phyloP scores from a whole-genome alignment of 2,888 invertebrate species.

The Troides helena region DNA sequence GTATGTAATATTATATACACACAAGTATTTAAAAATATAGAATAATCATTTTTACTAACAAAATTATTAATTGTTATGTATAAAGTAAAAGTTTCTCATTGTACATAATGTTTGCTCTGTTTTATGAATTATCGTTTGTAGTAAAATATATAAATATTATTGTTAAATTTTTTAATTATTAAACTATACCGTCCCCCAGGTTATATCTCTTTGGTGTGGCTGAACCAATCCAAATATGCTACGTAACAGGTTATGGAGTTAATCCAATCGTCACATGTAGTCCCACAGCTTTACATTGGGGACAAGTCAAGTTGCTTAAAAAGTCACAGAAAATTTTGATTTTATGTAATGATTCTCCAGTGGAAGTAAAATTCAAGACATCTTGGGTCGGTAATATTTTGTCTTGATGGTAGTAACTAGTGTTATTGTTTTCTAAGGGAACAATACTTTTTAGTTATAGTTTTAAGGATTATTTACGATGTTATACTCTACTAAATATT shows the following conservation, averaged over 20 bases:
- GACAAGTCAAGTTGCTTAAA: conserved; percentile 79
- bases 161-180: neutral
- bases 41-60: too few species aligned
- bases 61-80: too few species aligned
- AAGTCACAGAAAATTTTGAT: conserved; percentile 71
- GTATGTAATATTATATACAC: too few species aligned
- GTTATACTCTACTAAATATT: too few species aligned
- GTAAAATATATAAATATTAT: too few species aligned
- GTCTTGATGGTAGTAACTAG: neutral
- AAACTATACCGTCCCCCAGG: conserved; percentile 37
- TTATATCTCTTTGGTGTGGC: conserved; percentile 67
- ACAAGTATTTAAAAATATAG: too few species aligned
- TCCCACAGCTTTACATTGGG: conserved; percentile 83
- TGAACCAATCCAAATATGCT: conserved; percentile 67
- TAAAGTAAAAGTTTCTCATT: too few species aligned
- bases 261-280: conserved; percentile 84
- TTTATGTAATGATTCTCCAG: conserved; percentile 85
- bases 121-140: too few species aligned
- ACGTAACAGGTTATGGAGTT: conserved; percentile 78
- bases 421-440: neutral
- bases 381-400: conserved; percentile 62
- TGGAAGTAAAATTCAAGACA: conserved; percentile 79
- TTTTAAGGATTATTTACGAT: too few species aligned
- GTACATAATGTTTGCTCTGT: too few species aligned
- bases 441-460: neutral